Evolutionary conservation across 2,113 vertebrate species (phyloP).

Genomic region (Trichechus manatus): DNA sequence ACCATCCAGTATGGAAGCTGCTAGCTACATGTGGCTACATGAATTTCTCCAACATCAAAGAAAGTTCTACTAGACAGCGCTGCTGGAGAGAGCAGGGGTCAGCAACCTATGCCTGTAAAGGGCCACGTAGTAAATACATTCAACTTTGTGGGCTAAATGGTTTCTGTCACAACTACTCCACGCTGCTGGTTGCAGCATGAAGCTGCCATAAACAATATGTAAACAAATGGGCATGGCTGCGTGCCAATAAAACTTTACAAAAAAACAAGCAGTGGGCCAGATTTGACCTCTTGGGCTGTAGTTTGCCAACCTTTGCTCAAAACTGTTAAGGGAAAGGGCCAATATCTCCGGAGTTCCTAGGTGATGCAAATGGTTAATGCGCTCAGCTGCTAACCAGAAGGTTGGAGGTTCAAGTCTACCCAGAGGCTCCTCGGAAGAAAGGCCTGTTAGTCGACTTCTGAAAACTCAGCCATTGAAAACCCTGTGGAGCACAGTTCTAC

Average conservation of each 20-base stretch:
- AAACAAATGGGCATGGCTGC: neutral
- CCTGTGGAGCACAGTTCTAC: too few relatives aligned
- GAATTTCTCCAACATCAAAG: neutral
- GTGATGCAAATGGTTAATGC: too few relatives aligned
- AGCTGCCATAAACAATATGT: neutral
- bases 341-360: neutral
- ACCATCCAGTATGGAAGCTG: neutral
- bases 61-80: neutral
- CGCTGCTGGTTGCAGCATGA: neutral
- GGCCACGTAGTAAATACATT: too few relatives aligned
- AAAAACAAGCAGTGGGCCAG: neutral
- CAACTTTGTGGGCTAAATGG: neutral
- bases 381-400: too few relatives aligned
- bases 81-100: neutral
- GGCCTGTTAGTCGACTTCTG: neutral
- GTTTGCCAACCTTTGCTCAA: neutral
- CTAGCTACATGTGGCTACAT: neutral
- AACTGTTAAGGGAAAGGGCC: neutral
- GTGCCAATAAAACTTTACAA: neutral
- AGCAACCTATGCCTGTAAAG: neutral
- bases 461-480: neutral
- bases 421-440: neutral
- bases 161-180: neutral
- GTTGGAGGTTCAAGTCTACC: neutral
- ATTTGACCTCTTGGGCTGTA: rapidly evolving